phyloP scores from a whole-genome alignment of 2,888 invertebrate species.

The Cheilosia vernalis region DNA sequence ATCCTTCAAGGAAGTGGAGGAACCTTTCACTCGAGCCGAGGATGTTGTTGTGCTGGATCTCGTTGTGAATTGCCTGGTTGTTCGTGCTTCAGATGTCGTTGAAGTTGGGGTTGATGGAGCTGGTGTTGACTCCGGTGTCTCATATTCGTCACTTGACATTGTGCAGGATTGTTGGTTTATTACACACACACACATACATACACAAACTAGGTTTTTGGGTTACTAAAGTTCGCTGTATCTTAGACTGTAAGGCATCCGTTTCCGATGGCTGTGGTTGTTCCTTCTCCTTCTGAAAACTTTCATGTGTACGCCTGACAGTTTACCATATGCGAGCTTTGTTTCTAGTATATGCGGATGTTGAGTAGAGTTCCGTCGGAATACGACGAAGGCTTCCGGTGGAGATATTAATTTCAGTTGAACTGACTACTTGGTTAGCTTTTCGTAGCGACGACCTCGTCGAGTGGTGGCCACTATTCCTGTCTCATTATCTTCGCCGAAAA shows the following conservation, averaged over 20 bases:
- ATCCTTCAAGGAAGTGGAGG: constrained; percentile 63
- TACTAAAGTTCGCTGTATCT: constrained; percentile 21
- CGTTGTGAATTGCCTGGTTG: constrained; percentile 53
- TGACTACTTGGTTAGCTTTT: constrained; percentile 18
- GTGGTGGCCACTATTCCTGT: constrained; percentile 23
- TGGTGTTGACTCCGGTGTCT: constrained; percentile 68
- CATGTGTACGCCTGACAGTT: constrained; percentile 9
- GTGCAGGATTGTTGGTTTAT: background rate
- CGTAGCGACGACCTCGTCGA: constrained; percentile 49
- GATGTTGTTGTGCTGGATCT: constrained; percentile 45
- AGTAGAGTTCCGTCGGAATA: background rate
- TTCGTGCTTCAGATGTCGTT: constrained; percentile 34
- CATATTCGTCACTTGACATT: constrained; percentile 71
- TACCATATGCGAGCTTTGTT: background rate
- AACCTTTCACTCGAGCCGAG: constrained; percentile 52
- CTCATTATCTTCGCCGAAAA: constrained; percentile 24
- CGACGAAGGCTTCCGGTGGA: background rate
- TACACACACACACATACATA: constrained; percentile 5
- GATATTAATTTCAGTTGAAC: background rate
- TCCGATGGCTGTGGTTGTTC: background rate
- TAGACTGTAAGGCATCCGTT: background rate
- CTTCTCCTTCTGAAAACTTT: background rate
- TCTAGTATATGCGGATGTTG: constrained; percentile 2
- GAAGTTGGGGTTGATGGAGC: constrained; percentile 70
- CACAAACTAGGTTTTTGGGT: constrained; percentile 26